Evolutionary conservation across 2,113 vertebrate genomes (phyloP).

Genomic region (Muscicapa adusta): DNA sequence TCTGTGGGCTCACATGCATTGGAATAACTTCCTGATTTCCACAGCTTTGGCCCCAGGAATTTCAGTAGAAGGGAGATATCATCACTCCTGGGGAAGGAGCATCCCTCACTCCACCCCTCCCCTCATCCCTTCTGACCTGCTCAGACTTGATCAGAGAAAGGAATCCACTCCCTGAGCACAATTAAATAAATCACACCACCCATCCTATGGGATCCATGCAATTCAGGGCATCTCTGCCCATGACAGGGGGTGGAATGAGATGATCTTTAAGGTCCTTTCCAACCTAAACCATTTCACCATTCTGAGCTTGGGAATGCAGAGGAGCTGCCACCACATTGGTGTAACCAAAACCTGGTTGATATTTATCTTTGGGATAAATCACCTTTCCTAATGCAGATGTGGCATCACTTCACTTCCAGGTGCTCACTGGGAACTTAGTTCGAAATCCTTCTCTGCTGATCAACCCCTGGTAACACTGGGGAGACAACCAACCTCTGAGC

Average conservation of each 20-base stretch:
- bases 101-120: background rate
- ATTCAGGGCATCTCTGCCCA: background rate
- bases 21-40: background rate
- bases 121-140: background rate
- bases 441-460: background rate
- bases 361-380: background rate
- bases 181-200: background rate
- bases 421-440: background rate
- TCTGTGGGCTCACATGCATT: background rate
- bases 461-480: background rate
- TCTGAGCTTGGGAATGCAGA: background rate
- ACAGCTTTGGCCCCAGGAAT: background rate
- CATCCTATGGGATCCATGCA: background rate
- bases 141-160: background rate
- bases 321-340: rapidly evolving
- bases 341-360: no score
- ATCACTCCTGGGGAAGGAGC: background rate
- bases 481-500: background rate
- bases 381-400: background rate
- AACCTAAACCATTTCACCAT: background rate
- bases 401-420: background rate
- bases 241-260: background rate
- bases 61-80: background rate
- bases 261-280: background rate
- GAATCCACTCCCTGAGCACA: background rate